A percentile compares a stretch with the other conserved stretches of the same genome.
Conservation (phyloP, 2,113 vertebrate species). For the Thryonomys swinderianus region DNA sequence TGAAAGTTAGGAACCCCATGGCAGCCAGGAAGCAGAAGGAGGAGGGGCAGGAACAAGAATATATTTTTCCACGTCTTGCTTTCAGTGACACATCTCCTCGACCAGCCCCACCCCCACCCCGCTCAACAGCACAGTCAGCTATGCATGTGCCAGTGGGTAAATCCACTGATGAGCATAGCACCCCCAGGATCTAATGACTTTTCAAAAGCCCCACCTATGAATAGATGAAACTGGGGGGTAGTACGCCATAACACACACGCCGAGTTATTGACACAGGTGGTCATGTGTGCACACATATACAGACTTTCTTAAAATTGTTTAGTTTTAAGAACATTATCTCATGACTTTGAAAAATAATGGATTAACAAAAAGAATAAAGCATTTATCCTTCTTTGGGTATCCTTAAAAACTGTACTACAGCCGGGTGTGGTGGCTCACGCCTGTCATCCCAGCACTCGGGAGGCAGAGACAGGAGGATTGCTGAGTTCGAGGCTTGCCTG, state of each 20-base stretch:
- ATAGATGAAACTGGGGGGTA: background rate
- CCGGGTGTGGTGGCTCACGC: too few species aligned
- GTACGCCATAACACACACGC: background rate
- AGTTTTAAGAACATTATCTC: background rate
- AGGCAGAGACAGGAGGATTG: too few species aligned
- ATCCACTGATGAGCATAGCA: background rate
- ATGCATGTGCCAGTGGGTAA: background rate
- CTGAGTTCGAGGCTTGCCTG: too few species aligned
- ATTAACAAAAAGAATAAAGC: slow-evolving; percentile 21
- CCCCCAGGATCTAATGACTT: background rate
- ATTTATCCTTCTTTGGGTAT: background rate
- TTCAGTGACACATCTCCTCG: background rate
- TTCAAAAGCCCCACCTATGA: background rate
- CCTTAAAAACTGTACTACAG: background rate
- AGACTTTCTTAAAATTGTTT: background rate
- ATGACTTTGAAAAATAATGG: slow-evolving; percentile 44
- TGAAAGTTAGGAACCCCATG: background rate
- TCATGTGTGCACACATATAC: background rate
- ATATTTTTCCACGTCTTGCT: background rate
- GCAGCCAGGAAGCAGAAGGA: background rate
- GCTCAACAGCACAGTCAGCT: background rate
- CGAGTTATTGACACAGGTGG: background rate
- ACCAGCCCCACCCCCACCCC: background rate
- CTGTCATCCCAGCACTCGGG: too few species aligned
- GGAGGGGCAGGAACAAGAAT: background rate